A percentile compares a stretch with the other conserved stretches of the same genome.
phyloP scores from a whole-genome alignment of 2,797 vertebrate genomes.

The Buceros bicornis region DNA sequence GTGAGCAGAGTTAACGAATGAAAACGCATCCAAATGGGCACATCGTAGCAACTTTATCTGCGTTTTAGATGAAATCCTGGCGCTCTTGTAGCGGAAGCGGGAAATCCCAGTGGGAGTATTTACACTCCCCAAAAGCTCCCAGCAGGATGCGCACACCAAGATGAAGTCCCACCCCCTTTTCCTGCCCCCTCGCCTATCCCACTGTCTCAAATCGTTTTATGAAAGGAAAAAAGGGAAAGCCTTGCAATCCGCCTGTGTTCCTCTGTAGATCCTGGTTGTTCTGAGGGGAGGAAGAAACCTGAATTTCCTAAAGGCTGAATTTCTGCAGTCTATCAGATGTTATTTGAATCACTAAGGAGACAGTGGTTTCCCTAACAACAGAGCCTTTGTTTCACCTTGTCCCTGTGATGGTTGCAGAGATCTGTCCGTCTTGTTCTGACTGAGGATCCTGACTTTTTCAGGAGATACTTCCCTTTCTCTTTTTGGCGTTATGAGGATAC shows the following conservation, averaged over 20 bases:
- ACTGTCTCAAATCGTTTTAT: neutral
- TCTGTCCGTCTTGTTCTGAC: neutral
- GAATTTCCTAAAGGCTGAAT: neutral
- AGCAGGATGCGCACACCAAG: neutral
- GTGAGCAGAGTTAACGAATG: neutral
- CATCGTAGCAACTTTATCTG: neutral
- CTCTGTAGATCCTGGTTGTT: neutral
- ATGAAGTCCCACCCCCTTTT: neutral
- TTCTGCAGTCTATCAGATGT: neutral
- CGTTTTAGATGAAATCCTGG: neutral
- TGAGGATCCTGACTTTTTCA: neutral
- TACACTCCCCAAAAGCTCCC: neutral
- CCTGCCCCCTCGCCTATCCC: neutral
- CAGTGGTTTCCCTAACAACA: neutral
- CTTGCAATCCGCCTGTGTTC: fast-evolving
- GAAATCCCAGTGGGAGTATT: neutral
- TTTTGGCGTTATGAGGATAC: neutral
- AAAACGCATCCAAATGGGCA: neutral
- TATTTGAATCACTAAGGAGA: neutral
- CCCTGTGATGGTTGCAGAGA: neutral
- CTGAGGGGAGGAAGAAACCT: neutral
- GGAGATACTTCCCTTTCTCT: neutral
- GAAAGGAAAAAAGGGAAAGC: neutral
- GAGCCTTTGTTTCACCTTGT: neutral
- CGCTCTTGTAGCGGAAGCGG: neutral